A percentile compares a stretch with the other conserved stretches of the same genome.
Evolutionary conservation across 2,113 vertebrate species (phyloP).

Genomic region (Corythoichthys intestinalis): DNA sequence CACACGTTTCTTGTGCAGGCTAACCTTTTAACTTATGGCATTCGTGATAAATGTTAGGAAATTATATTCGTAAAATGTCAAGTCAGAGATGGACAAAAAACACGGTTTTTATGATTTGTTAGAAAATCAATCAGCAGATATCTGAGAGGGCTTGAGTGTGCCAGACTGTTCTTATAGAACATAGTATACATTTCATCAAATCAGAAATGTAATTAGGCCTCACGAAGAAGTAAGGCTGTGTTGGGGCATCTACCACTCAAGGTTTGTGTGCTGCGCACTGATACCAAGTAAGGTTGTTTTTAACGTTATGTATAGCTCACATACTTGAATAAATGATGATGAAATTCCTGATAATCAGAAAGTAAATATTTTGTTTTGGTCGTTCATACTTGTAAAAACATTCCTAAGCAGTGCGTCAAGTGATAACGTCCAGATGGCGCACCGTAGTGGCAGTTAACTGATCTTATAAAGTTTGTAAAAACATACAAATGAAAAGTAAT

Average conservation of each 20-base stretch:
- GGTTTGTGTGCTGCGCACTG: constrained; percentile 36
- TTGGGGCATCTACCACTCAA: constrained; percentile 40
- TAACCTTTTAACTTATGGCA: constrained; percentile 52
- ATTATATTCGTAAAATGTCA: constrained; percentile 42
- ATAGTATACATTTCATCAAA: constrained; percentile 66
- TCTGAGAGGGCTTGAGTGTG: constrained; percentile 62
- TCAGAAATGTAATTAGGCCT: constrained; percentile 70
- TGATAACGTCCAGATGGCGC: neutral
- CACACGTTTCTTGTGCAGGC: constrained; percentile 18
- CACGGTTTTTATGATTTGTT: constrained; percentile 62
- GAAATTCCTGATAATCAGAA: neutral
- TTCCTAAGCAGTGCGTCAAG: neutral
- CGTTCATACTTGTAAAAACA: neutral
- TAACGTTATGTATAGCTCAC: constrained; percentile 36
- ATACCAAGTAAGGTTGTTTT: constrained; percentile 39
- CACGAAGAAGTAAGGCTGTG: constrained; percentile 46
- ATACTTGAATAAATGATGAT: constrained; percentile 12
- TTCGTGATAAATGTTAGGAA: constrained; percentile 39
- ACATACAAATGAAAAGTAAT: neutral
- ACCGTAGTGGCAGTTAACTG: neutral
- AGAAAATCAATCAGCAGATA: constrained; percentile 69
- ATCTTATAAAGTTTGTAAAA: constrained; percentile 4
- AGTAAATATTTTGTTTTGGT: neutral
- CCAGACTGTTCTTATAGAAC: constrained; percentile 62
- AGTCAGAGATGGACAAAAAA: constrained; percentile 53